phyloP scores from a whole-genome alignment of 2,113 vertebrate species.

The Dromaius novaehollandiae region DNA sequence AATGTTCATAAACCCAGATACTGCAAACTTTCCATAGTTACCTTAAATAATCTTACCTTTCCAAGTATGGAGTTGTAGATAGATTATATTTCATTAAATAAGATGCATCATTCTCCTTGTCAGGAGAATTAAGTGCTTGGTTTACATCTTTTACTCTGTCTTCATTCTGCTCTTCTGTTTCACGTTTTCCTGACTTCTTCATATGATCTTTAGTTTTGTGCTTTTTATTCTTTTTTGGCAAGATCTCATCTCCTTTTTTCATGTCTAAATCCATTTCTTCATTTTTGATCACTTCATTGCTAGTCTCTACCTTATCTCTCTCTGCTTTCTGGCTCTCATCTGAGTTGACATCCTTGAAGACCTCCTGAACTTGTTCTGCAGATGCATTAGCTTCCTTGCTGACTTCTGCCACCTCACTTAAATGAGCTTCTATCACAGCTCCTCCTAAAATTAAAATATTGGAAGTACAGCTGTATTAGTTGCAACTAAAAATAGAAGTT shows the following conservation, averaged over 20 bases:
- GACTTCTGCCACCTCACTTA: neutral
- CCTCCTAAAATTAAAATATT: slow-evolving; percentile 25
- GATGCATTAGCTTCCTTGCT: neutral
- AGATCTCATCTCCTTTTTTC: neutral
- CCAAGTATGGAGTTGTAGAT: slow-evolving; percentile 82
- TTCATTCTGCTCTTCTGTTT: slow-evolving; percentile 12
- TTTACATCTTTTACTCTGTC: slow-evolving; percentile 1
- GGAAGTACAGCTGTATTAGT: neutral
- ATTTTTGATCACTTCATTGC: neutral
- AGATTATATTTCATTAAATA: slow-evolving; percentile 82
- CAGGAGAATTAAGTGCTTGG: slow-evolving; percentile 31
- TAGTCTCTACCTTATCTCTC: slow-evolving; percentile 1
- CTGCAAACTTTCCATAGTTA: neutral
- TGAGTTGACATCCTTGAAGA: neutral
- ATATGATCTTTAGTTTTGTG: slow-evolving; percentile 29
- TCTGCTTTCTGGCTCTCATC: slow-evolving; percentile 41
- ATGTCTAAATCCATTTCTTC: slow-evolving; percentile 1
- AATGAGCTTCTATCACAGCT: neutral
- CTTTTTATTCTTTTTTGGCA: slow-evolving; percentile 31
- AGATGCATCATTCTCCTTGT: slow-evolving; percentile 55
- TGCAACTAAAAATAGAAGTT: neutral
- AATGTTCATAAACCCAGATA: neutral
- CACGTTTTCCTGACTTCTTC: slow-evolving; percentile 16
- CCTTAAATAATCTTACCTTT: slow-evolving; percentile 79
- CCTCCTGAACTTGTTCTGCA: neutral